Base-by-base conservation (phyloP, 1,140 invertebrate genomes). In the Procambarus clarkii region DNA sequence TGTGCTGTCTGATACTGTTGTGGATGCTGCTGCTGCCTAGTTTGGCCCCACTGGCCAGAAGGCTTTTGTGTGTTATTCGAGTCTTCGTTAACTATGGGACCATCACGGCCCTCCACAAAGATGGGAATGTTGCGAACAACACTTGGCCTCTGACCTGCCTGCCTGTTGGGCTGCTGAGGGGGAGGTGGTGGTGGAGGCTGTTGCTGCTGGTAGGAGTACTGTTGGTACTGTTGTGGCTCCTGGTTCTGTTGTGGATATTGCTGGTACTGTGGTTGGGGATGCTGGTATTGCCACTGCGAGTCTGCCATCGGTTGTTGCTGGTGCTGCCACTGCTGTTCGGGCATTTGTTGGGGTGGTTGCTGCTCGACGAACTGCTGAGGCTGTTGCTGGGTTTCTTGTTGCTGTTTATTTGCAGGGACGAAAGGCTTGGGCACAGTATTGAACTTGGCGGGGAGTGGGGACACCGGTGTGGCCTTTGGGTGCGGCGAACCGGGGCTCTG, bases 121-220 rank as follows among this genome's bases (percentile, higher is more conserved):
- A 98, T 98, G 3, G 97, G 97, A 94, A 98, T 98, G 93, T 97
- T 97, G 92, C 97, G 95, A 21, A 98, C 96, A 2, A 93, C 82
- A 45, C 92, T 91, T 3, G 92, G 82, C 48, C 92, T 79, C 78
- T 93, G 93, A 48, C 93, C 91, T 44, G 86, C 91, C 34, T 92
- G 92, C 21, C 77, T 93, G 64, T 71, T 88, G 11, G 83, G 86
- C 34, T 77, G 79, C 77, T 93, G 93, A 45, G 88, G 85, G 4
- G 21, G 69, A 5, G 76, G 80, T 15, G 79, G 88, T 0, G 64
- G 76, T 18, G 78, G 91, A 24, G 91, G 91, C 69, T 93, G 92
- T 21, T 93, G 93, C 13, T 86, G 88, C 34, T 92, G 92, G 13
- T 80, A 92, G 58, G 71, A 86, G 4, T 88, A 81, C 21, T 86